Base-by-base conservation (phyloP, 2,888 invertebrate genomes). In the Crossocerus cetratus region DNA sequence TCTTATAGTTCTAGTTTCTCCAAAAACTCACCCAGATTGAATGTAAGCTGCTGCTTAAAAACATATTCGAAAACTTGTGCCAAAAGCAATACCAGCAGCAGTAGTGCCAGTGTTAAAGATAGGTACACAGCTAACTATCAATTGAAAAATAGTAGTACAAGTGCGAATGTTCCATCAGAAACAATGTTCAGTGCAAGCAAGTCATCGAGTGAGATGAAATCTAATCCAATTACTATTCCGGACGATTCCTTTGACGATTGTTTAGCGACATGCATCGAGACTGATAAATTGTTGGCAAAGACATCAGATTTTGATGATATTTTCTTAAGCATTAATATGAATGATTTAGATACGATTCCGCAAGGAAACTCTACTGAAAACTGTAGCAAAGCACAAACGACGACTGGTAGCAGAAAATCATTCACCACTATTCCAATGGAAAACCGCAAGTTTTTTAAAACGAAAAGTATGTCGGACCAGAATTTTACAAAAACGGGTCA, bases 241-340 rank as follows among this genome's bases (percentile, higher is more conserved):
- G 86, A 87, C 42, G 87, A 87, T 72, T 87, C 87, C 14, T 86
- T 87, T 14, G 87, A 87, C 55, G 87, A 87, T 55, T 85, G 84
- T 70, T 75, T 87, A 58, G 83, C 80, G 14, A 73, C 81, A 3
- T 83, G 80, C 42, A 60, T 82, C 5, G 86, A 82, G 11, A 83
- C 83, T 3, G 82, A 82, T 0, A 82, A 77, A 72, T 56, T 71
- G 55, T 18, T 73, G 14, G 49, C 72, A 0, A 71, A 64, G 11
- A 23, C 64, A 18, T 64, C 70, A 13, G 67, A 74, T 42, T 69
- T 66, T 2, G 54, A 77, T 21, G 59, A 64, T 21, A 57, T 56
- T 49, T 59, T 21, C 43, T 55, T 66, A 5, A 45, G 56, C n/a
- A 8, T 20, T 11, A 82, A 69, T 59, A 49, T 55, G 32, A 20